Base-by-base conservation (phyloP, 1,140 invertebrate species). In the Trypoxylus dichotomus region DNA sequence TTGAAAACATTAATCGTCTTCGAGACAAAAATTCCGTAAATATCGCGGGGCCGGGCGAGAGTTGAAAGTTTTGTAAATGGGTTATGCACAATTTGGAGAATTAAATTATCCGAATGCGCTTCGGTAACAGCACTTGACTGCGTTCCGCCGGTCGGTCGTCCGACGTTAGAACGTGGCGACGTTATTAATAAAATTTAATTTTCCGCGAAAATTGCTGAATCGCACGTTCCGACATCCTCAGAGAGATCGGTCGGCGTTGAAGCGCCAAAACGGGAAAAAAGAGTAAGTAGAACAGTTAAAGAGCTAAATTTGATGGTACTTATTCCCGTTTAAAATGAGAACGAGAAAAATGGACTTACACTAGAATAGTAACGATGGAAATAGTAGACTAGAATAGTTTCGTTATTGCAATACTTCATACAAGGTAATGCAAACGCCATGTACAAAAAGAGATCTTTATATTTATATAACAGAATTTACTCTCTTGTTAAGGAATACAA, bases 151-250 rank as follows among this genome's bases (percentile, higher is more conserved):
- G 47, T 54, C 47, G 47, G 47, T 54, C 60, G 60, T 68, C 24
- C 19, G 60, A 60, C 58, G 58, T 60, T 60, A 21, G 58, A 60
- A 60, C 58, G 58, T 24, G n/a, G 60, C 60, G 60, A 68, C 60
- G 60, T 68, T 68, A 68, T 68, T 68, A 68, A 68, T 68, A 74
- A 37, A 74, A 74, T 74, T 74, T 74, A 74, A 74, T 74, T 74
- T 68, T 68, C 60, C 60, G 60, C 60, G 60, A 68, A 68, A 68
- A 68, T 68, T 68, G 60, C 60, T 68, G 60, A 68, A 68, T 68
- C 60, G 1, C 60, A 68, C 60, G 60, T 68, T 27, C 24, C 60
- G 60, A 15, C 47, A 13, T 21, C 7, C 47, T 58, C n/a, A 58
- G 15, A 58, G 47, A n/a, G 32, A 19, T 10, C 7, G 47, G 47